Evolutionary conservation across 2,113 vertebrate genomes (phyloP).

Genomic region (Oxyruncus cristatus): DNA sequence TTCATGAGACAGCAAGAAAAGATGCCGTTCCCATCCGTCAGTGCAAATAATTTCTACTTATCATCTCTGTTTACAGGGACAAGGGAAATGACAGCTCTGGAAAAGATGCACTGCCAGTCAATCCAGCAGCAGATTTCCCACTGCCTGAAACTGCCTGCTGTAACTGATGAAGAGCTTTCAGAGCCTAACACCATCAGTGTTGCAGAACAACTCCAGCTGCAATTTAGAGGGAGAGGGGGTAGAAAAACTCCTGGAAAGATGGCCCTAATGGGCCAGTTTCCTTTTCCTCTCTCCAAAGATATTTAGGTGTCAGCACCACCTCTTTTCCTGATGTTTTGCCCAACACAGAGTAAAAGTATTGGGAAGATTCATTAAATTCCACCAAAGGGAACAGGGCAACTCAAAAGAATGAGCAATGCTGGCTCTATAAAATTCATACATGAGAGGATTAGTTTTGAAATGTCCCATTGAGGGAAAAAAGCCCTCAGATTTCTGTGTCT

Average conservation of each 20-base stretch:
- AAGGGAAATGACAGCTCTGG: neutral
- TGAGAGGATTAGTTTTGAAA: neutral
- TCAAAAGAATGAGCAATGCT: neutral
- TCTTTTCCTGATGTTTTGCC: neutral
- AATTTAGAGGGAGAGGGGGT: neutral
- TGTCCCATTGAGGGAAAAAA: neutral
- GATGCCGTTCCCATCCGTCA: neutral
- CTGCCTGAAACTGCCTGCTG: neutral
- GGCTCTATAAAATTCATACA: constrained; percentile 5
- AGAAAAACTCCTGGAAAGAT: neutral
- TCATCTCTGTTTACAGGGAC: neutral
- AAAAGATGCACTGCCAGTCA: neutral
- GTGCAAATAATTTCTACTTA: neutral
- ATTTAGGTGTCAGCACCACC: neutral
- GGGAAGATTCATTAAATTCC: constrained; percentile 1
- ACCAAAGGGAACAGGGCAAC: neutral
- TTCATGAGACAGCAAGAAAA: neutral
- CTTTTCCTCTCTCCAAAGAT: neutral
- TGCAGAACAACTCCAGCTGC: neutral
- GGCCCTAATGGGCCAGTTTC: neutral
- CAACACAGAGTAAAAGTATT: neutral
- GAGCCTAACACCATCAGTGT: neutral
- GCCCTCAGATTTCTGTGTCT: neutral
- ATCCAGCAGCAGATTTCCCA: neutral
- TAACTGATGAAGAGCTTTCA: neutral